These are phyloP conservation scores for Anodontia alba DNA, from an alignment of 2,888 invertebrate species.

Conservation along the genomic window DNA sequence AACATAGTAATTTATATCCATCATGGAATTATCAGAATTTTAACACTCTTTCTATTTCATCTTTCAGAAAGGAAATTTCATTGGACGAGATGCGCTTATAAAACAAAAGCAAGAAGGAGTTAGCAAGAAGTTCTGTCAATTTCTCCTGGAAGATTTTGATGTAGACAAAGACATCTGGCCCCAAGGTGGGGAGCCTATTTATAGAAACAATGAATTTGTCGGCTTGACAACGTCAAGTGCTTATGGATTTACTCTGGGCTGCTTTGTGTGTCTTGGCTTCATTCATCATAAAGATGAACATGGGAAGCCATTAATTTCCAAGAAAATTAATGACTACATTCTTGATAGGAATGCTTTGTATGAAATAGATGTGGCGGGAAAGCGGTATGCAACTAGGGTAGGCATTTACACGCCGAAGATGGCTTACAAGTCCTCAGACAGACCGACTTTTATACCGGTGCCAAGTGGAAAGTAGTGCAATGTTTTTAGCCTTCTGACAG, in stretches of 20 bases:
- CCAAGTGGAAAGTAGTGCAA: conserved; percentile 36
- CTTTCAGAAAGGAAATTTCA: conserved; percentile 88
- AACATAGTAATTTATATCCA: too few relatives aligned
- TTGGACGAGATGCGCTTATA: conserved; percentile 95
- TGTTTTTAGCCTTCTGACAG: too few relatives aligned
- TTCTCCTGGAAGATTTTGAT: conserved; percentile 96
- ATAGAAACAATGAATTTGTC: conserved; percentile 94
- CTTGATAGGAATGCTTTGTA: conserved; percentile 89
- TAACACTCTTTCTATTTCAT: too few relatives aligned
- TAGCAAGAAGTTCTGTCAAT: conserved; percentile 95
- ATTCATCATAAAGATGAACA: conserved; percentile 92
- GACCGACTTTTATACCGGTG: conserved; percentile 71
- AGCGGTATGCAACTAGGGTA: conserved; percentile 92
- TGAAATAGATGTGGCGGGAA: conserved; percentile 96
- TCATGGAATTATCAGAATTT: too few relatives aligned
- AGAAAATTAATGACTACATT: conserved; percentile 81
- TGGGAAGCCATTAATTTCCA: conserved; percentile 89
- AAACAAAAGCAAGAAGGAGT: conserved; percentile 94
- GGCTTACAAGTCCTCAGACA: conserved; percentile 68
- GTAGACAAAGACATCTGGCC: conserved; percentile 96
- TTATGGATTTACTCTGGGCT: conserved; percentile 89
- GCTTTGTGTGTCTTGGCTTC: conserved; percentile 96
- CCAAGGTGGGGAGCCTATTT: conserved; percentile 98
- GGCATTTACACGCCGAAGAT: conserved; percentile 88
- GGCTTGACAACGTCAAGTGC: conserved; percentile 98